Conservation (phyloP, 35 echinoderm and acorn worm genomes). For the Ophiothrix spiculata region DNA sequence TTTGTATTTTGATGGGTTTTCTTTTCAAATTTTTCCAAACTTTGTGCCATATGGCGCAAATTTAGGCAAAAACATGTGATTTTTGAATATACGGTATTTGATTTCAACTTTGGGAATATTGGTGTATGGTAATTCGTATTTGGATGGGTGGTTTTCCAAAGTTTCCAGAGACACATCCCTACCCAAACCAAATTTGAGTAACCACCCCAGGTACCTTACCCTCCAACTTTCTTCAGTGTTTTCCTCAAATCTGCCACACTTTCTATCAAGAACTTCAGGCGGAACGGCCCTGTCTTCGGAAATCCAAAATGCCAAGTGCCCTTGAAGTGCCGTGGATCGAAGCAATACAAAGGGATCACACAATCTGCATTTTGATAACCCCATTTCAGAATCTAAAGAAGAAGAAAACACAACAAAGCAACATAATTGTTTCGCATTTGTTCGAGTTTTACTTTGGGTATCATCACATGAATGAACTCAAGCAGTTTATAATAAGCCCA, state of each 20-base stretch:
- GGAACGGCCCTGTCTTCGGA: constrained; percentile 80
- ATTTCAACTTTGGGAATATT: no score
- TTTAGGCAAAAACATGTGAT: no score
- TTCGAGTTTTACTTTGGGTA: not conserved
- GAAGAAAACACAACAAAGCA: not conserved
- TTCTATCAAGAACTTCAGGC: constrained; percentile 69
- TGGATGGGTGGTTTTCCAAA: not conserved
- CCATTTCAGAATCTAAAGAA: constrained; percentile 60
- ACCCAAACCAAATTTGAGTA: no score
- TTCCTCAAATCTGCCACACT: constrained; percentile 57
- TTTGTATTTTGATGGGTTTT: no score
- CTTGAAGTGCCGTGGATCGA: constrained; percentile 72
- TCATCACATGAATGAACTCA: not conserved
- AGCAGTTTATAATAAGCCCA: not conserved
- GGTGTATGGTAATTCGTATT: no score
- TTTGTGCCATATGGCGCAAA: no score
- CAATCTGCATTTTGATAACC: constrained; percentile 63
- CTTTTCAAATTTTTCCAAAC: no score
- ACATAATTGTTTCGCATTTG: not conserved
- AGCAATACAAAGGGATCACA: constrained; percentile 72
- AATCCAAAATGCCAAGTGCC: constrained; percentile 72
- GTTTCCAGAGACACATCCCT: no score
- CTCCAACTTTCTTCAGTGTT: constrained; percentile 44
- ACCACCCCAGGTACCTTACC: no score
- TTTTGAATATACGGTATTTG: no score